phyloP scores from a whole-genome alignment of 1,140 invertebrate genomes.

The Armadillidium nasatum region DNA sequence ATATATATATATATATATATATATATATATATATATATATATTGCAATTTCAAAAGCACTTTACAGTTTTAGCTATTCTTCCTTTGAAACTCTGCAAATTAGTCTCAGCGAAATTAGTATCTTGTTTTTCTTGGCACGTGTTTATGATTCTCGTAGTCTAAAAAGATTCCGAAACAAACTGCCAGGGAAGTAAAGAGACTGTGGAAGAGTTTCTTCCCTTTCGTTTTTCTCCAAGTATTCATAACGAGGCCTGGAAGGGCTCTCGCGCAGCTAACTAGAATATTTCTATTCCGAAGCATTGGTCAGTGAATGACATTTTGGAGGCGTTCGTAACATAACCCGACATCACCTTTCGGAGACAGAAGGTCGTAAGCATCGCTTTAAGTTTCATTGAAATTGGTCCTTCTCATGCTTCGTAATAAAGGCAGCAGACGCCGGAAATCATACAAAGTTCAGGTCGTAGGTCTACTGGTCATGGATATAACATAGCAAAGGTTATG shows the following conservation, averaged over 20 bases:
- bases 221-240: slow-evolving; percentile 40
- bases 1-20: slow-evolving; percentile 11
- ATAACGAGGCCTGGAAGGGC: slow-evolving; percentile 40
- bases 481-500: slow-evolving; percentile 45
- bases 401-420: slow-evolving; percentile 32
- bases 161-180: slow-evolving; percentile 8
- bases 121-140: slow-evolving; percentile 11
- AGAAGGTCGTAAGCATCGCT: slow-evolving; percentile 28
- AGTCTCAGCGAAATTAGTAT: neutral
- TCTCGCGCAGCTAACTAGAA: slow-evolving; percentile 41
- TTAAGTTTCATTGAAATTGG: slow-evolving; percentile 26
- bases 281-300: slow-evolving; percentile 44
- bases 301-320: slow-evolving; percentile 45
- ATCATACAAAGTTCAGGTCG: slow-evolving; percentile 29
- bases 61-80: neutral
- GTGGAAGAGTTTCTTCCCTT: slow-evolving; percentile 18
- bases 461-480: slow-evolving; percentile 40
- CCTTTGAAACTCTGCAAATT: slow-evolving; percentile 3
- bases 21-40: slow-evolving; percentile 13
- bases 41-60: neutral
- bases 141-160: neutral
- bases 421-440: slow-evolving; percentile 34
- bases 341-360: slow-evolving; percentile 40
- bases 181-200: slow-evolving; percentile 22
- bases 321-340: slow-evolving; percentile 43